Conservation (phyloP, 2,888 invertebrate genomes). For the Eupithecia subumbrata region DNA sequence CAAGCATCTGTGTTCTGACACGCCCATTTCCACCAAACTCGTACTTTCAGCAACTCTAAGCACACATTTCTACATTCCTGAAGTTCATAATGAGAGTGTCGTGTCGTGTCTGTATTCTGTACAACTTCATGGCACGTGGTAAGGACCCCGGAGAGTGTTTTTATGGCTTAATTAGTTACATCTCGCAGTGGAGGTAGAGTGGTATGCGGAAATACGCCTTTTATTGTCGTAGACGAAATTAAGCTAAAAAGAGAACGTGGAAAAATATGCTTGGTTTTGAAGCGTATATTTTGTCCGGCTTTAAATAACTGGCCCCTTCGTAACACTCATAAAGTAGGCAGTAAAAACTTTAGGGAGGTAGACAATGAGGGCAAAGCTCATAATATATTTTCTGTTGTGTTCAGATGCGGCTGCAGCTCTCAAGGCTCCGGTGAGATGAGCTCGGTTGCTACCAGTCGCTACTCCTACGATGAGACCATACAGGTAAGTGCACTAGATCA, state of each 20-base stretch:
- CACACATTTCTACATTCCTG: conserved; percentile 14
- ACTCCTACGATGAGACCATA: conserved; percentile 79
- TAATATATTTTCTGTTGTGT: conserved; percentile 33
- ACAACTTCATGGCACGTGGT: conserved; percentile 29
- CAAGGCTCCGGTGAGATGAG: conserved; percentile 75
- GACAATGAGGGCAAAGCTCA: background rate
- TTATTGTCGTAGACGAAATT: conserved; percentile 59
- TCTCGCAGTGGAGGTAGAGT: conserved; percentile 57
- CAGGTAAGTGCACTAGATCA: conserved; percentile 57
- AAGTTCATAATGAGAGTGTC: conserved; percentile 30
- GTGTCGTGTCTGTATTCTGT: conserved; percentile 26
- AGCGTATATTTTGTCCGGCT: background rate
- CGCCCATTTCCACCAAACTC: conserved; percentile 9
- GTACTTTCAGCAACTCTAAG: conserved; percentile 15
- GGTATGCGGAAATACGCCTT: conserved; percentile 58
- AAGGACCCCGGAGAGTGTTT: conserved; percentile 60
- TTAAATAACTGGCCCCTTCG: background rate
- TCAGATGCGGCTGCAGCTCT: conserved; percentile 71
- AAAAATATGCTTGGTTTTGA: conserved; percentile 30
- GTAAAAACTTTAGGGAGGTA: background rate
- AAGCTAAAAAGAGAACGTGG: conserved; percentile 55
- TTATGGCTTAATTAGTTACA: conserved; percentile 78
- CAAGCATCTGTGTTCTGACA: background rate
- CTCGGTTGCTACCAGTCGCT: conserved; percentile 68
- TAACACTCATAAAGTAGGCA: background rate